Evolutionary conservation across 2,888 invertebrate species (phyloP), one percentile per base, ranked within the genome.

Genomic region (Platypus cylindrus): DNA sequence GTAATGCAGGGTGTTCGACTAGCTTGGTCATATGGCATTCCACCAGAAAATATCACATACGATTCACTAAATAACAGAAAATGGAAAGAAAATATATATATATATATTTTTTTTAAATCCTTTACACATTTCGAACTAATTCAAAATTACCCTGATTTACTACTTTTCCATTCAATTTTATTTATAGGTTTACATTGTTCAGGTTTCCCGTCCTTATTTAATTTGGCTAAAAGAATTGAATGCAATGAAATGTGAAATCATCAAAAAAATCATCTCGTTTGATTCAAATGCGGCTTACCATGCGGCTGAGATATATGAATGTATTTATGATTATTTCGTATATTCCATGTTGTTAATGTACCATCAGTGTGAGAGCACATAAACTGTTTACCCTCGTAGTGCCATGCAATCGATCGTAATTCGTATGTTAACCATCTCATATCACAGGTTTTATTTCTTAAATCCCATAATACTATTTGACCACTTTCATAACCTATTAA

Each of bases 341-440:
- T 68, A 54, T 75, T 81, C 95, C 95, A 99, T 35, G 91, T 89
- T 51, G 87, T 84, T 40, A 98, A 73, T 39, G 90, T 91, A 43
- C 98, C 98, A 66, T 98, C 95, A 25, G 77, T 76, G 65, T 98
- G 97, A 53, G 90, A 87, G 49, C 83, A 82, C 79, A 98, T 86
- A 60, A 99, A 87, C 65, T 89, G 85, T 66, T 91, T 93, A 47
- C 95, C 98, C 65, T 98, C 97, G 66, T 86, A 81, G 63, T 95
- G 93, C 98, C 98, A 98, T 44, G 87, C 75, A 52, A 91, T 76
- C 34, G 91, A 90, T 55, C 82, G 75, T 49, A 94, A 68, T 58
- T 86, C 86, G 16, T 71, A 67, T 35, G 80, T 71, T 53, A 75
- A 73, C 65, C 80, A 85, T 57, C 91, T 73, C 65, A 80, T 75